Conservation (phyloP, 2,113 vertebrate species). For the Monopterus albus region DNA sequence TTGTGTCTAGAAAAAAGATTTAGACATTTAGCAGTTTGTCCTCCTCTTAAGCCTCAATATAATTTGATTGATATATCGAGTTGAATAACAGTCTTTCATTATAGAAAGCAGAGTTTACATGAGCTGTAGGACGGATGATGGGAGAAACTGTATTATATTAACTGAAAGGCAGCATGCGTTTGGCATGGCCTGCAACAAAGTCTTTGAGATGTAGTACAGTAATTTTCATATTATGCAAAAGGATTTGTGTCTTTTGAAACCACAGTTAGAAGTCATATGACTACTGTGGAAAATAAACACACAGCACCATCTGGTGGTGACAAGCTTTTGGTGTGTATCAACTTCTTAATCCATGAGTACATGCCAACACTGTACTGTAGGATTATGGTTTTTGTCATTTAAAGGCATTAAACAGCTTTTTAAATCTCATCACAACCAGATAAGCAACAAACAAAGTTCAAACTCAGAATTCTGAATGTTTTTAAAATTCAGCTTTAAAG, state of each 20-base stretch:
- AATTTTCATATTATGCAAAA: not conserved
- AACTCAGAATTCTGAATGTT: no score
- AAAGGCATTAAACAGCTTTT: no score
- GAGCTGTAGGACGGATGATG: not conserved
- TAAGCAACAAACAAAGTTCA: no score
- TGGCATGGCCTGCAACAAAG: not conserved
- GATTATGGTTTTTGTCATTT: no score
- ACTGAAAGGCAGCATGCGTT: no score
- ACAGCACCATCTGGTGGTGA: conserved; percentile 49
- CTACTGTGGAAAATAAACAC: not conserved
- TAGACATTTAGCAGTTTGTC: not conserved
- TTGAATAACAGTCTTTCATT: not conserved
- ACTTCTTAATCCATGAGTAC: no score
- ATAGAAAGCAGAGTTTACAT: not conserved
- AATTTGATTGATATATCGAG: no score
- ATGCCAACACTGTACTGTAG: no score
- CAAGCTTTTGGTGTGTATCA: no score
- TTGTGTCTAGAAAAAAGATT: not conserved
- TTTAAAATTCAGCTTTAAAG: no score
- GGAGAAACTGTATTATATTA: not conserved
- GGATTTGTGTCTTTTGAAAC: not conserved
- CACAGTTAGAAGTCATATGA: not conserved
- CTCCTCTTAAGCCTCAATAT: not conserved
- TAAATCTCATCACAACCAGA: no score
- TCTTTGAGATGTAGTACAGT: not conserved